phyloP scores from a whole-genome alignment of 1,140 invertebrate species.

The Dysdera silvatica region DNA sequence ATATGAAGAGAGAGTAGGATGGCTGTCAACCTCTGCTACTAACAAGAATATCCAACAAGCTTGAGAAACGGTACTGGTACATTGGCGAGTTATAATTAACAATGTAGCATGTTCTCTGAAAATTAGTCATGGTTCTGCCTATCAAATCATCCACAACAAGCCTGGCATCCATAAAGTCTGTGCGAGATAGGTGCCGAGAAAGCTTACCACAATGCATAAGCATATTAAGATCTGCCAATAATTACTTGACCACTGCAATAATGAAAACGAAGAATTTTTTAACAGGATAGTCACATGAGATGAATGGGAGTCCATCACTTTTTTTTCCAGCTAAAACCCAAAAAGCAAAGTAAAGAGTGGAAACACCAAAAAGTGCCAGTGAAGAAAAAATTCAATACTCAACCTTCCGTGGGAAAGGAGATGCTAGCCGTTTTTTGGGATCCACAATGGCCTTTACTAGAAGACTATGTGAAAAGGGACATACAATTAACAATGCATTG shows the following conservation, averaged over 20 bases:
- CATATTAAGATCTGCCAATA: background rate
- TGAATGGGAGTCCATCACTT: too few species aligned
- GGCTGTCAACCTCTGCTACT: slow-evolving; percentile 1
- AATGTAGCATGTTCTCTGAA: background rate
- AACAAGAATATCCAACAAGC: background rate
- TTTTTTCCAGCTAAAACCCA: background rate
- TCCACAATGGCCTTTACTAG: background rate
- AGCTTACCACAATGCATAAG: background rate
- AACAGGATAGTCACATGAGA: background rate
- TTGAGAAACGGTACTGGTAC: background rate
- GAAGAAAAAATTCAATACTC: background rate
- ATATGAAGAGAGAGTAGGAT: slow-evolving; percentile 1
- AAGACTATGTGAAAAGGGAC: too few species aligned
- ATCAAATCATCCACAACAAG: background rate
- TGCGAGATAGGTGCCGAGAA: background rate
- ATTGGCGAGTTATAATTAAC: background rate
- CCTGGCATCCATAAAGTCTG: background rate
- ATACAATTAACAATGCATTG: too few species aligned
- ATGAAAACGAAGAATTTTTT: background rate
- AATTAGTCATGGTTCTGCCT: slow-evolving; percentile 3
- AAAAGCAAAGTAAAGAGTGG: background rate
- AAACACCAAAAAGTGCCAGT: background rate
- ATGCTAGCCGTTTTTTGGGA: background rate
- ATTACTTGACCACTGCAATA: background rate
- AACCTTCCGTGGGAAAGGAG: background rate